These are phyloP conservation scores for Leptinotarsa tumamoca DNA, from an alignment of 2,888 invertebrate genomes.

Conservation along the genomic window DNA sequence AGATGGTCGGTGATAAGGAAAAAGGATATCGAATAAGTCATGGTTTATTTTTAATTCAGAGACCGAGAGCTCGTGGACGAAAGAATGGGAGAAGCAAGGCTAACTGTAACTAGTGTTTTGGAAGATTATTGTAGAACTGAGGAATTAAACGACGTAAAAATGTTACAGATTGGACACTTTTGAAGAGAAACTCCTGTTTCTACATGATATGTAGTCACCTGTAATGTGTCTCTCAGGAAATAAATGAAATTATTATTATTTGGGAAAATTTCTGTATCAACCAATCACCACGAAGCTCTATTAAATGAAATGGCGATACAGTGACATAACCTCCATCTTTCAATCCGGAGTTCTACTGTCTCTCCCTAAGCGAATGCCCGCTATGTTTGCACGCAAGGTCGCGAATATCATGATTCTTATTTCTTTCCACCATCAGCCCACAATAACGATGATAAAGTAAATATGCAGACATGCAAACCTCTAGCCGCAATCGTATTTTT, in stretches of 20 bases:
- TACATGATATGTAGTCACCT: too few relatives aligned
- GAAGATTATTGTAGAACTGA: too few relatives aligned
- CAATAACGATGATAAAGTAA: conserved; percentile 30
- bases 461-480: conserved; percentile 35
- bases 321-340: too few relatives aligned
- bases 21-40: conserved; percentile 10
- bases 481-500: conserved; percentile 37
- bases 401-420: conserved; percentile 27
- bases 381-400: conserved; percentile 46
- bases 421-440: conserved; percentile 20
- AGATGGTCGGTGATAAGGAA: conserved; percentile 30
- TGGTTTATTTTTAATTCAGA: neutral
- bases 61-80: neutral
- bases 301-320: too few relatives aligned
- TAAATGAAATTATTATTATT: too few relatives aligned
- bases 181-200: too few relatives aligned
- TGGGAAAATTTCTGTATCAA: too few relatives aligned
- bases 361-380: conserved; percentile 38
- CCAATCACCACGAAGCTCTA: too few relatives aligned
- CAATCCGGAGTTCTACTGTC: neutral
- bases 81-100: neutral
- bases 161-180: too few relatives aligned
- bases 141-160: too few relatives aligned
- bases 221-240: too few relatives aligned
- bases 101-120: neutral